Evolutionary conservation across 1,140 invertebrate genomes (phyloP).

Genomic region (Pogonomyrmex barbatus): DNA sequence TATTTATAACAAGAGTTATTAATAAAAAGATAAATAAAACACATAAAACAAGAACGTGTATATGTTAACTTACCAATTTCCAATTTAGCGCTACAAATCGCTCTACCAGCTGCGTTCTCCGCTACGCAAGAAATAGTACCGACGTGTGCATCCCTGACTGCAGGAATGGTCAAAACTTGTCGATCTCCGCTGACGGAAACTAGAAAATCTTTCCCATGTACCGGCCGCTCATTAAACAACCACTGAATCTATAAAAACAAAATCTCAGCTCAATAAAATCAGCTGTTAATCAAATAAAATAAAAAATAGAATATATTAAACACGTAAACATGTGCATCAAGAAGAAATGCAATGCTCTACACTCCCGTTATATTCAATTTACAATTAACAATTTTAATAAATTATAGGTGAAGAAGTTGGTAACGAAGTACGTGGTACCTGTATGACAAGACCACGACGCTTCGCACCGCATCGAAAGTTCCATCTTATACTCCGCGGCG

Average conservation of each 20-base stretch:
- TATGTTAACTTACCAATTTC: constrained; percentile 85
- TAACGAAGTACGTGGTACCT: constrained; percentile 25
- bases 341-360: neutral
- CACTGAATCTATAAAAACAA: constrained; percentile 88
- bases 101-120: constrained; percentile 91
- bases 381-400: neutral
- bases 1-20: neutral
- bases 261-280: neutral
- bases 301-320: neutral
- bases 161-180: constrained; percentile 89
- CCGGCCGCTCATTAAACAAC: constrained; percentile 90
- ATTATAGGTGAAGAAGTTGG: neutral
- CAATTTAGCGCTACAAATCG: constrained; percentile 88
- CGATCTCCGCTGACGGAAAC: constrained; percentile 90
- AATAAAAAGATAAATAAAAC: constrained; percentile 4
- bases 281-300: neutral
- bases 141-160: constrained; percentile 86
- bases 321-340: neutral
- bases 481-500: constrained; percentile 56
- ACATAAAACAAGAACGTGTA: neutral
- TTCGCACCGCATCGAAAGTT: constrained; percentile 51
- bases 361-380: neutral
- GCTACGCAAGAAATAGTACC: constrained; percentile 91
- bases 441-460: constrained; percentile 21
- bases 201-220: constrained; percentile 90